phyloP scores from a whole-genome alignment of 1,140 invertebrate genomes.

The Drosophila guanche region DNA sequence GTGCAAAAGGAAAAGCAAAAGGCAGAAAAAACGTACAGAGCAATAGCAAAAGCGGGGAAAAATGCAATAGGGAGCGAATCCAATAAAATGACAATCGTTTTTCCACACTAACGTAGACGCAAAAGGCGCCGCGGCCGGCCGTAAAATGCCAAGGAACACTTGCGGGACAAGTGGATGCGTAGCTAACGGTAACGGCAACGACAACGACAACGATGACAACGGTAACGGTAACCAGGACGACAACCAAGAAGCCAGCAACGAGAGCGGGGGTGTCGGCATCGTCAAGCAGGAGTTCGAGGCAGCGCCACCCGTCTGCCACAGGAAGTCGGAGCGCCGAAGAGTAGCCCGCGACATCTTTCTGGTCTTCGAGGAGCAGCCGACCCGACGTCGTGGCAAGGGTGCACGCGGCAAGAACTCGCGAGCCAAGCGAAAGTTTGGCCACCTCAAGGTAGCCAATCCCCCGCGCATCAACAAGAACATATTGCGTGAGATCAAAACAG shows the following conservation, averaged over 20 bases:
- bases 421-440: conserved; percentile 76
- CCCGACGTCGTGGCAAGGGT: conserved; percentile 63
- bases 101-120: conserved; percentile 53
- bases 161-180: conserved; percentile 76
- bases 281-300: conserved; percentile 70
- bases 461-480: conserved; percentile 64
- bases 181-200: conserved; percentile 46
- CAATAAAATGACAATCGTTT: conserved; percentile 58
- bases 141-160: conserved; percentile 79
- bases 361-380: conserved; percentile 77
- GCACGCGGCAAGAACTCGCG: conserved; percentile 52
- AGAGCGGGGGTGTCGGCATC: conserved; percentile 19
- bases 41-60: conserved; percentile 20
- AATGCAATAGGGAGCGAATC: conserved; percentile 5
- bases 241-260: conserved; percentile 3
- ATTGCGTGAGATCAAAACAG: conserved; percentile 78
- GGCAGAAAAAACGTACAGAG: conserved; percentile 14
- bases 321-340: conserved; percentile 79
- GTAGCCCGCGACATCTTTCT: conserved; percentile 81
- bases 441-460: conserved; percentile 73
- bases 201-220: conserved; percentile 35
- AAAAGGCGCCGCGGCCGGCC: conserved; percentile 51
- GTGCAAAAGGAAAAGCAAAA: conserved; percentile 49
- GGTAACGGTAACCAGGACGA: conserved; percentile 10
- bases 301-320: conserved; percentile 67